Evolutionary conservation across 2,797 vertebrate species (phyloP).

Genomic region (Gallinago nigripennis): DNA sequence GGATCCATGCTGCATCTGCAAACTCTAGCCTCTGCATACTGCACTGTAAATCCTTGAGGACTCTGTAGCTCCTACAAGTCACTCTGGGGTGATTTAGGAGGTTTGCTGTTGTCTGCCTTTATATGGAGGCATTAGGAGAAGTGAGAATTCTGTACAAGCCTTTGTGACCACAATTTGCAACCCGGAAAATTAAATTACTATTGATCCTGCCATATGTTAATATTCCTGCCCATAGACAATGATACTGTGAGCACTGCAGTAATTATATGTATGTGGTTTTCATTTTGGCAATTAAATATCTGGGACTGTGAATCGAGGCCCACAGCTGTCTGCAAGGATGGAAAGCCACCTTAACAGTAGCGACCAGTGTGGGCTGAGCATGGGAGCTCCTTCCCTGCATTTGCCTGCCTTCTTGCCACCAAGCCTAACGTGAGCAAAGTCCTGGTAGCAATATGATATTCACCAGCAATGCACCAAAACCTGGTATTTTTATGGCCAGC

Average conservation of each 20-base stretch:
- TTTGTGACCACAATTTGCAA: not conserved
- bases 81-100: not conserved
- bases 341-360: not conserved
- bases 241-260: not conserved
- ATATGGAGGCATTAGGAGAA: not conserved
- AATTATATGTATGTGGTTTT: not conserved
- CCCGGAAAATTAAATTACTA: not conserved
- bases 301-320: not conserved
- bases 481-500: not conserved
- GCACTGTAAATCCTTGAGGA: not conserved
- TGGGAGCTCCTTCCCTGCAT: not conserved
- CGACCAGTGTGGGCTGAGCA: fast-evolving
- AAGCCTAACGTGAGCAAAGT: not conserved
- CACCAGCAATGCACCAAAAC: not conserved
- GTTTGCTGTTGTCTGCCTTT: not conserved
- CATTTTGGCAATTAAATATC: not conserved
- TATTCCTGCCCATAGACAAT: not conserved
- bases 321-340: not conserved
- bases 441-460: not conserved
- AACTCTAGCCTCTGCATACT: not conserved
- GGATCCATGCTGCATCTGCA: not conserved
- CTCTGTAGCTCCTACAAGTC: not conserved
- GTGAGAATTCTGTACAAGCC: not conserved
- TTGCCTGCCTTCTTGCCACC: not conserved
- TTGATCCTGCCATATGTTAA: not conserved